phyloP scores from a whole-genome alignment of 1,140 invertebrate species.

The Tetragonula clypearis region DNA sequence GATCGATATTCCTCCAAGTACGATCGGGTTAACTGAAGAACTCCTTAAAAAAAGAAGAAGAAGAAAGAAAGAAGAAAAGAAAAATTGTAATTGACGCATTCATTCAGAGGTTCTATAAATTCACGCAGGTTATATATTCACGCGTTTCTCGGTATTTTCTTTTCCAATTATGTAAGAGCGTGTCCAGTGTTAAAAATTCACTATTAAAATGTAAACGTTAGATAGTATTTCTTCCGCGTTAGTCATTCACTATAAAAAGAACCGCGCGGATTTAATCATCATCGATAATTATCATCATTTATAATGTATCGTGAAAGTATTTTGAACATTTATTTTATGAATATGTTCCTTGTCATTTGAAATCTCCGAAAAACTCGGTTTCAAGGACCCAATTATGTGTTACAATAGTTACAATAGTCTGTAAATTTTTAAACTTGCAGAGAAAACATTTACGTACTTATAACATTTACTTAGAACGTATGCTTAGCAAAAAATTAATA shows the following conservation, averaged over 20 bases:
- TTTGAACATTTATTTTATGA: neutral
- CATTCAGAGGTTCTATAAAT: neutral
- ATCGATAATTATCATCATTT: too few relatives aligned
- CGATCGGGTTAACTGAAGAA: neutral
- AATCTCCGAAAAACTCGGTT: neutral
- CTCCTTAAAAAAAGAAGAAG: constrained; percentile 2
- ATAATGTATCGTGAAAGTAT: neutral
- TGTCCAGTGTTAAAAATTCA: too few relatives aligned
- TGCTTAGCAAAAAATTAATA: too few relatives aligned
- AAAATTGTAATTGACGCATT: neutral
- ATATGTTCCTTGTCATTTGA: neutral
- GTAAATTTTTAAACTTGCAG: neutral
- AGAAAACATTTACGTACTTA: too few relatives aligned
- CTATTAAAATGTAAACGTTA: neutral
- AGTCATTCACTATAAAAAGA: neutral
- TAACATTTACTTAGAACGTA: too few relatives aligned
- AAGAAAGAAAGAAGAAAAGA: constrained; percentile 3
- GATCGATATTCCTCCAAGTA: constrained; percentile 21
- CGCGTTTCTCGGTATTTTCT: neutral
- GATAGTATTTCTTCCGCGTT: neutral
- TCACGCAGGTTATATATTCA: neutral
- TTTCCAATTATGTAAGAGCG: neutral
- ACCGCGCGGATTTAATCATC: neutral
- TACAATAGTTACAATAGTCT: neutral
- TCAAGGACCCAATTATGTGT: neutral